phyloP scores from a whole-genome alignment of 2,888 invertebrate species.

The Tenthredo scrophulariae region DNA sequence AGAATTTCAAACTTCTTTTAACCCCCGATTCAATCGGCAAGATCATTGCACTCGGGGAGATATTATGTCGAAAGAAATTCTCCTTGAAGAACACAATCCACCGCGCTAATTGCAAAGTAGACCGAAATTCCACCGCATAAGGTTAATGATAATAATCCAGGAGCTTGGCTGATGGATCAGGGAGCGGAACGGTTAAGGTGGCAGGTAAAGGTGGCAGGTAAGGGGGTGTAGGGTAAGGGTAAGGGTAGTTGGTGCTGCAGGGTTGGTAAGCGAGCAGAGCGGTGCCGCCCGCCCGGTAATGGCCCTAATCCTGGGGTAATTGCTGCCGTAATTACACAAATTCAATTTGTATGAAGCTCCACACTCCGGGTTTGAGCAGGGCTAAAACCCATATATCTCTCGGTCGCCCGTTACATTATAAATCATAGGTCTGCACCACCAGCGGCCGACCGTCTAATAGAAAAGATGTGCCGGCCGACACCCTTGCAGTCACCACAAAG shows the following conservation, averaged over 20 bases:
- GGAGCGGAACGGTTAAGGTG: conserved; percentile 23
- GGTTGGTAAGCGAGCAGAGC: conserved; percentile 22
- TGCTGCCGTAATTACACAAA: conserved; percentile 75
- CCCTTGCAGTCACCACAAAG: not conserved
- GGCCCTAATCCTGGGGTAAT: conserved; percentile 74
- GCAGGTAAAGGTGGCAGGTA: conserved; percentile 47
- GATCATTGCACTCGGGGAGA: not conserved
- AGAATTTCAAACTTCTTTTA: conserved; percentile 43
- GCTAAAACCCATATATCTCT: conserved; percentile 69
- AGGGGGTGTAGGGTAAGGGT: not conserved
- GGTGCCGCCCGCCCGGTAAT: conserved; percentile 66
- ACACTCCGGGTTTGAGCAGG: conserved; percentile 65
- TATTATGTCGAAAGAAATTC: not conserved
- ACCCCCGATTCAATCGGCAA: not conserved
- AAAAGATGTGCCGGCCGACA: conserved; percentile 58
- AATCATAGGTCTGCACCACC: conserved; percentile 66
- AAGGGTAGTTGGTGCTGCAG: not conserved
- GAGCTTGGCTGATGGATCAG: conserved; percentile 26
- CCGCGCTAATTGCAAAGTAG: conserved; percentile 11
- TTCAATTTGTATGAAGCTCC: conserved; percentile 74
- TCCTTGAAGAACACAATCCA: not conserved
- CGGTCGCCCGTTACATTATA: conserved; percentile 64
- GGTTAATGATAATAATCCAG: conserved; percentile 37
- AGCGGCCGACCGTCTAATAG: conserved; percentile 62
- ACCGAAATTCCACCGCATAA: not conserved